Evolutionary conservation across 1,140 invertebrate species (phyloP), one percentile per base, ranked within the genome.

Genomic region (Mylabris phalerata): DNA sequence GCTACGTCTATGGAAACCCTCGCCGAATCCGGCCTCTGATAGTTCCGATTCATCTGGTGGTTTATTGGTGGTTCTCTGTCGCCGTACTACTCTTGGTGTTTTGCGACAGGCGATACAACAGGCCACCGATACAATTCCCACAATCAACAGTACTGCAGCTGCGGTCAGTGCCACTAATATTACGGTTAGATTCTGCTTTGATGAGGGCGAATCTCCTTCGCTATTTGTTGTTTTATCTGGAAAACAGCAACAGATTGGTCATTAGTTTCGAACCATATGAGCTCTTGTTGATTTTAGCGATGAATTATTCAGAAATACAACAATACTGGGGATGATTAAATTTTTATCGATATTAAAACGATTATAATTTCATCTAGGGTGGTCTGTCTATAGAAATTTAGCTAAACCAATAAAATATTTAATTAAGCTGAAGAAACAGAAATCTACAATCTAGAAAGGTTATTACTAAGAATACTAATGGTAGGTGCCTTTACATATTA

Each of bases 21-120:
- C 70, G 3, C 67, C 68, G 57, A 74, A 74, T 5, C 72, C 72
- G 1, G 67, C 70, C 26, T 74, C 72, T 3, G 71, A 70, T 11
- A 73, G 51, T 50, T 74, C 72, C 41, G 71, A 59, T 13, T 73
- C 70, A 7, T 72, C 71, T 9, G 66, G 64, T 27, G 70, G 67
- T 61, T 69, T 71, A 43, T 68, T 68, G 27, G 59, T 64, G 19
- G 55, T 57, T 38, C 64, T 61, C 10, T 50, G 38, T 39, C 63
- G 50, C 19, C 57, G 24, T 26, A 52, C 47, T 24, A 62, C 59
- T 9, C 47, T 27, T 44, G 61, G 47, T 7, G 59, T 46, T 62
- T 61, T 66, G 47, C 67, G 61, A 43, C 72, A 73, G 10, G 69
- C 69, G 4, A 74, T 51, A 3, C 68, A 58, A 26, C 61, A 62